Percentiles rank a stretch among this genome's conserved stretches.
Conservation (phyloP, 1,140 invertebrate species). For the Drosophila sulfurigaster region DNA sequence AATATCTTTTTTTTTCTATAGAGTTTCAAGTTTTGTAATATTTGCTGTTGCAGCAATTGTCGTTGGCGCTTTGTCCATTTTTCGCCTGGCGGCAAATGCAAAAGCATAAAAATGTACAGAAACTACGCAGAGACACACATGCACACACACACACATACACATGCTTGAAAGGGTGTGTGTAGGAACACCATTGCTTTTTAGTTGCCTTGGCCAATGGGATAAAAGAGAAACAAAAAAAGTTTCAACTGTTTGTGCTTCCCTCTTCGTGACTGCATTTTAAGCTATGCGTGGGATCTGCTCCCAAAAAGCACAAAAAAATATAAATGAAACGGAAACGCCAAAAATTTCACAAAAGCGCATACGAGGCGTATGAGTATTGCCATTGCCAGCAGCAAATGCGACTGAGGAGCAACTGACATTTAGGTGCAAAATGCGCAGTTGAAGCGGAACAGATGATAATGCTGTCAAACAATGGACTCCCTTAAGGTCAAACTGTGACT, state of each 20-base stretch:
- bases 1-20: no score
- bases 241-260: no score
- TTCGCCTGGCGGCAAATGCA: slow-evolving; percentile 19
- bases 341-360: slow-evolving; percentile 5
- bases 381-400: slow-evolving; percentile 1
- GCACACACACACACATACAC: neutral
- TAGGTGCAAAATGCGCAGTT: slow-evolving; percentile 13
- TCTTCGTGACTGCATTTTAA: no score
- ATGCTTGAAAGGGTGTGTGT: slow-evolving; percentile 15
- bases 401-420: slow-evolving; percentile 1
- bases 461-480: neutral
- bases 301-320: neutral
- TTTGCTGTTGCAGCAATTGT: slow-evolving; percentile 3
- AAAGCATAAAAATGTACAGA: slow-evolving; percentile 40
- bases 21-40: neutral
- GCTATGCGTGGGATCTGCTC: neutral
- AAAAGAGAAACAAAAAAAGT: no score
- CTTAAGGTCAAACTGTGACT: neutral
- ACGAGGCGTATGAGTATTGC: slow-evolving; percentile 22
- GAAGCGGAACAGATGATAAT: neutral
- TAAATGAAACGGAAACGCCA: slow-evolving; percentile 13
- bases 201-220: no score
- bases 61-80: neutral
- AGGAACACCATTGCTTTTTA: neutral
- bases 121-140: neutral